Base-by-base conservation (phyloP, 2,888 invertebrate species). In the Perizoma affinitatum region DNA sequence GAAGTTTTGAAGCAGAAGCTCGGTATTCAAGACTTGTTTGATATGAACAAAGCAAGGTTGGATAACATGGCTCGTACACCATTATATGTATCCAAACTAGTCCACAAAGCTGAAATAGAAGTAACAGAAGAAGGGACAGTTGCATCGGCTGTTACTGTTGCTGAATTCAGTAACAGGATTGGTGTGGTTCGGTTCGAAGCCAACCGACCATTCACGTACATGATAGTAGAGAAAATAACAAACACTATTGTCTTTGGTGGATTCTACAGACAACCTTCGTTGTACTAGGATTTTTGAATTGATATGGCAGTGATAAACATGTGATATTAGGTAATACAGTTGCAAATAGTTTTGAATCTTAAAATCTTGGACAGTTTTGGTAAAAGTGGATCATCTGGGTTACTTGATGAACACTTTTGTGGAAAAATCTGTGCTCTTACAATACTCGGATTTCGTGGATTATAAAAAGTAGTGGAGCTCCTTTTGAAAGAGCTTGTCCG, bases 61-160 rank as follows among this genome's bases (percentile, higher is more conserved):
- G 85, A 92, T 0, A 79, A 85, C 9, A 93, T 96, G 70, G 88
- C 93, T 5, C 79, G 86, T 0, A 83, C 88, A 6, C 87, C 93
- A 4, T 74, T 94, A 58, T 93, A 86, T 78, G 90, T 96, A 0
- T 93, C 94, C 0, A 89, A 93, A 57, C 82, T 95, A 0, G 86
- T 95, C 5, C 96, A 96, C 74, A 95, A 95, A 75, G 95, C 96
- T 2, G 93, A 93, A 70, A 95, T 96, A 68, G 95, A 95, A 71
- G 96, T 96, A 0, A 94, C 94, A n/a, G 96, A 96, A 77, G 93
- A 95, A 63, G 96, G 96, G 0, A 96, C 96, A 0, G 93, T 93
- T 35, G 96, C 96, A 0, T 88, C 94, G 0, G 95, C 94, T 0
- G 94, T 94, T 0, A 93, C 95, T 0, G 78, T 78, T 1, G 85